phyloP scores from a whole-genome alignment of 1,140 invertebrate genomes.

The Wiebesia pumilae region DNA sequence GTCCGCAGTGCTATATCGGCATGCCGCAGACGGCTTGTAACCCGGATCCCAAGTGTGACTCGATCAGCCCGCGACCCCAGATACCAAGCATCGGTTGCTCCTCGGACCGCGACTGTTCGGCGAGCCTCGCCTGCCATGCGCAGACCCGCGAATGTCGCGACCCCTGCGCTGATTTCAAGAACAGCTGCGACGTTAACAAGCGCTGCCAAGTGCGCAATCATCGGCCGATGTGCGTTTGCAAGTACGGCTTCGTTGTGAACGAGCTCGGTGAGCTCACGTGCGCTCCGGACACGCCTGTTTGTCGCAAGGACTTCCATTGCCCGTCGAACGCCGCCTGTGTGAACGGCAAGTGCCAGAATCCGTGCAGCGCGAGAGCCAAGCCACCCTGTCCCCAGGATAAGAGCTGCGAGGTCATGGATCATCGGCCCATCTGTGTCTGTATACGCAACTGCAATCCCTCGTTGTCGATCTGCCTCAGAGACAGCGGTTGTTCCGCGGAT shows the following conservation, averaged over 20 bases:
- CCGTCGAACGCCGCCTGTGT: slow-evolving; percentile 89
- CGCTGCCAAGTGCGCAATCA: slow-evolving; percentile 91
- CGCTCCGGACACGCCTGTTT: slow-evolving; percentile 85
- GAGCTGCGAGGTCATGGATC: slow-evolving; percentile 89
- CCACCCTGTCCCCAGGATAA: slow-evolving; percentile 83
- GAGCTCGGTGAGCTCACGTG: slow-evolving; percentile 89
- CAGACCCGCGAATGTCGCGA: slow-evolving; percentile 84
- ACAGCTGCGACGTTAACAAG: slow-evolving; percentile 86
- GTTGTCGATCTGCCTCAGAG: slow-evolving; percentile 90
- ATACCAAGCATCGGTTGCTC: slow-evolving; percentile 77
- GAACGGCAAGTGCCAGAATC: slow-evolving; percentile 87
- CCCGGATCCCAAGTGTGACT: slow-evolving; percentile 84
- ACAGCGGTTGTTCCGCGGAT: slow-evolving; percentile 89
- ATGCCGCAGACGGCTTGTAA: slow-evolving; percentile 85
- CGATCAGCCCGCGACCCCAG: slow-evolving; percentile 74
- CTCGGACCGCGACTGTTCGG: slow-evolving; percentile 83
- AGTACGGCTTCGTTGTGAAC: slow-evolving; percentile 89
- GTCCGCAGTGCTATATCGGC: slow-evolving; percentile 90
- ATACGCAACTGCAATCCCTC: slow-evolving; percentile 89
- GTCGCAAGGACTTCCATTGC: slow-evolving; percentile 88
- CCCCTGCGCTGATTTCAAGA: slow-evolving; percentile 80
- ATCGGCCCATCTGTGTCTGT: slow-evolving; percentile 89
- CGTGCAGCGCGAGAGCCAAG: slow-evolving; percentile 79
- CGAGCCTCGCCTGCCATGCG: slow-evolving; percentile 82
- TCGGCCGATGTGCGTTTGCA: slow-evolving; percentile 89